Evolutionary conservation across 2,113 vertebrate genomes (phyloP).

Genomic region (Peromyscus polionotus): DNA sequence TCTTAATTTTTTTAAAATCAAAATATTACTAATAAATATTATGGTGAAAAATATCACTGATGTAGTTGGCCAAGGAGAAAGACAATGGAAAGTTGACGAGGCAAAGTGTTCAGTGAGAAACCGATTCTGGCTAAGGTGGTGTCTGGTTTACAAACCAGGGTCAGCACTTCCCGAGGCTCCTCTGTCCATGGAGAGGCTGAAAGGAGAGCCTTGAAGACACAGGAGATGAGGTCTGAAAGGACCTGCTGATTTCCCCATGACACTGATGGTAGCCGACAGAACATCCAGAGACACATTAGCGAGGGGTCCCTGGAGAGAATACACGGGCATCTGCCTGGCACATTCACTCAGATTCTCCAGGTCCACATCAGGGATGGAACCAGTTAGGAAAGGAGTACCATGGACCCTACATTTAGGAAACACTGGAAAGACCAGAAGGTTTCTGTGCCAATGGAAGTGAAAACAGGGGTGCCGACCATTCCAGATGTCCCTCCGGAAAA

Average conservation of each 20-base stretch:
- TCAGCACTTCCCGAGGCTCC: neutral
- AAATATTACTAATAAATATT: neutral
- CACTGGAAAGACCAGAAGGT: neutral
- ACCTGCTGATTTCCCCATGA: fast-evolving
- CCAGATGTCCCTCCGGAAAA: neutral
- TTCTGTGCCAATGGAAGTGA: neutral
- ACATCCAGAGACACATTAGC: fast-evolving
- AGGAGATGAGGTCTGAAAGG: too few species aligned
- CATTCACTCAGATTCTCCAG: too few species aligned
- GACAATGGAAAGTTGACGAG: neutral
- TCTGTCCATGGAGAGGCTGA: neutral
- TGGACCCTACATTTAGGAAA: neutral
- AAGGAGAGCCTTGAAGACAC: neutral
- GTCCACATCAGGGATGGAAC: fast-evolving
- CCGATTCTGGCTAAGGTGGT: neutral
- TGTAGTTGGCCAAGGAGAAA: neutral
- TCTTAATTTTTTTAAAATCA: neutral
- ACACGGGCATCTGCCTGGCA: fast-evolving
- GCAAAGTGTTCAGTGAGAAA: neutral
- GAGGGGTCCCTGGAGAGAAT: fast-evolving
- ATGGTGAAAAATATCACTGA: neutral
- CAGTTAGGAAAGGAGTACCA: neutral
- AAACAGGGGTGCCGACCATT: neutral
- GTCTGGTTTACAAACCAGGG: neutral
- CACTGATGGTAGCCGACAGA: fast-evolving